Conservation (phyloP, 2,888 invertebrate genomes). For the Punctoribates punctum region DNA sequence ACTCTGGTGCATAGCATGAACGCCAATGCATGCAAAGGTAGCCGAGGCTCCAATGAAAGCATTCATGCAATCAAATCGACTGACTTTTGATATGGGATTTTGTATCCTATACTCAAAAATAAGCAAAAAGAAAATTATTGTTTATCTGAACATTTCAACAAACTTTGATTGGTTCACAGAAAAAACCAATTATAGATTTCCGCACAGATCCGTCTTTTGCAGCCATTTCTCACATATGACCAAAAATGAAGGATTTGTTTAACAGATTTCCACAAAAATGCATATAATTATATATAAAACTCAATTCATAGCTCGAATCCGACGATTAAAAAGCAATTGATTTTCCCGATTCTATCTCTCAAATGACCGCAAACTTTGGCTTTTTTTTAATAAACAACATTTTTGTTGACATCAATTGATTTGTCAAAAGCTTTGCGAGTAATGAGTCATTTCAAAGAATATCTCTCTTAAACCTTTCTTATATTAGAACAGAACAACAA, state of each 20-base stretch:
- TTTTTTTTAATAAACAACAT: too few species aligned
- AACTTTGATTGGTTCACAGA: slow-evolving; percentile 22
- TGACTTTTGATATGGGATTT: slow-evolving; percentile 18
- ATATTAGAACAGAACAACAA: neutral
- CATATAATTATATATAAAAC: neutral
- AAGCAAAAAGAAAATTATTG: slow-evolving; percentile 34
- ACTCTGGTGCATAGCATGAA: neutral
- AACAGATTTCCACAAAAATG: neutral
- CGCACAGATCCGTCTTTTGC: slow-evolving; percentile 34
- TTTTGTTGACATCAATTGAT: neutral
- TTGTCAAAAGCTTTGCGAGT: too few species aligned
- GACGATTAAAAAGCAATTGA: too few species aligned
- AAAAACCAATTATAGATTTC: slow-evolving; percentile 17
- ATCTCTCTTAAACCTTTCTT: too few species aligned
- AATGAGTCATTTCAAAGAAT: too few species aligned
- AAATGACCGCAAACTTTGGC: too few species aligned
- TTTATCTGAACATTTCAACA: slow-evolving; percentile 28
- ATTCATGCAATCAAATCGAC: slow-evolving; percentile 37
- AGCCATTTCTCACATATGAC: neutral
- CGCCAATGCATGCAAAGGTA: slow-evolving; percentile 3
- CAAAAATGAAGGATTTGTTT: neutral
- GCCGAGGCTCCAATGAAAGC: slow-evolving; percentile 33
- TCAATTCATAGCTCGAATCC: too few species aligned
- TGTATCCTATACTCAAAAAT: slow-evolving; percentile 21
- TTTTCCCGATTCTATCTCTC: too few species aligned